Conservation (phyloP, 2,797 vertebrate genomes). For the Sarcoramphus papa region DNA sequence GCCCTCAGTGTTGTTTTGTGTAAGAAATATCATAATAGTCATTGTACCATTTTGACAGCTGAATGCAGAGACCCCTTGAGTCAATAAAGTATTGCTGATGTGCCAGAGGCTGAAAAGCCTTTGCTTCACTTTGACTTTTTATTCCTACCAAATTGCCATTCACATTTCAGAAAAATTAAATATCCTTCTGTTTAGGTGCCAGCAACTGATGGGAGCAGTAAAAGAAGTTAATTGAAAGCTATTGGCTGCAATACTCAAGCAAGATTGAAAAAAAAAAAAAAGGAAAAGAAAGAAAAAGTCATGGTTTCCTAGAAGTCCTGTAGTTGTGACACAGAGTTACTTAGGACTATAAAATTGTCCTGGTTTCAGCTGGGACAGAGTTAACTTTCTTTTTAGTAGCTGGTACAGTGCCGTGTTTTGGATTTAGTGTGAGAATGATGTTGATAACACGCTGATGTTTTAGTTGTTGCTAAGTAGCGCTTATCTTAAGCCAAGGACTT, state of each 20-base stretch:
- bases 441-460: no score
- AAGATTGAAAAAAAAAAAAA: neutral
- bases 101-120: neutral
- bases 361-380: no score
- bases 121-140: conserved; percentile 1
- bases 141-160: conserved; percentile 1
- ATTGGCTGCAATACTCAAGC: neutral
- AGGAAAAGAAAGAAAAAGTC: neutral
- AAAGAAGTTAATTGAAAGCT: conserved; percentile 26
- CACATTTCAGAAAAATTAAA: conserved; percentile 49
- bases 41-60: neutral
- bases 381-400: no score
- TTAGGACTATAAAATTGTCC: neutral
- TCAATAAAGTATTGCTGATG: neutral
- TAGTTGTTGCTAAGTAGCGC: no score
- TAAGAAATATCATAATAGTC: neutral
- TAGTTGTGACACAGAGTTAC: neutral
- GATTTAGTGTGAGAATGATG: no score
- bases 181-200: conserved; percentile 27
- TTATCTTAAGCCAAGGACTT: no score
- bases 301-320: neutral
- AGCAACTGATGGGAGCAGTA: neutral
- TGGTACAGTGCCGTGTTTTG: no score
- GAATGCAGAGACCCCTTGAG: neutral
- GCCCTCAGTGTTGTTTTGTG: neutral